phyloP scores from a whole-genome alignment of 2,113 vertebrate species.

The Actenoides lindsayi region DNA sequence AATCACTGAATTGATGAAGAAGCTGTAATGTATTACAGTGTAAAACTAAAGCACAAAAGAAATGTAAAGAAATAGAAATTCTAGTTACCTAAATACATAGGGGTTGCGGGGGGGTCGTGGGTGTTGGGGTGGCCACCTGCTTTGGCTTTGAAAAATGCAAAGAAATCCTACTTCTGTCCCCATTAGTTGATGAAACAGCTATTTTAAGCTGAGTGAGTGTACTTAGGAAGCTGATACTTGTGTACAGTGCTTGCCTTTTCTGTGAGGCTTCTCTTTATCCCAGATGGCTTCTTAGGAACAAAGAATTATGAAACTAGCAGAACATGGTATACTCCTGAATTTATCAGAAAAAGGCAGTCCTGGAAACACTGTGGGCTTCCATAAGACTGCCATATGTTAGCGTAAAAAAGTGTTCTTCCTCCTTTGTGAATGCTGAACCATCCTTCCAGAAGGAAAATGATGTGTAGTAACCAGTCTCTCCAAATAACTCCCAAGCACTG shows the following conservation, averaged over 20 bases:
- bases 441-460: not conserved
- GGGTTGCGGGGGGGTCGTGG: no score
- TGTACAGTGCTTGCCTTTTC: not conserved
- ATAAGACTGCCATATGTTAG: not conserved
- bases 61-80: not conserved
- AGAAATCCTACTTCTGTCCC: not conserved
- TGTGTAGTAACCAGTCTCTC: not conserved
- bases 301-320: not conserved
- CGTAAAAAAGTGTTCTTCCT: not conserved
- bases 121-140: not conserved
- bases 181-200: not conserved
- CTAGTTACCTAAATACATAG: not conserved
- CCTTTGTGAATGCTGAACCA: not conserved
- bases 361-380: not conserved
- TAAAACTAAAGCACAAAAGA: not conserved
- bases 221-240: not conserved
- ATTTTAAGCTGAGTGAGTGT: not conserved
- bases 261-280: slow-evolving; percentile 9
- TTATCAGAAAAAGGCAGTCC: not conserved
- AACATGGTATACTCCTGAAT: not conserved
- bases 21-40: not conserved
- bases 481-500: not conserved
- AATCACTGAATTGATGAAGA: not conserved
- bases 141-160: not conserved
- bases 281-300: not conserved